These are phyloP conservation scores for Peromyscus polionotus DNA, from an alignment of 2,113 vertebrate species.

Conservation along the genomic window DNA sequence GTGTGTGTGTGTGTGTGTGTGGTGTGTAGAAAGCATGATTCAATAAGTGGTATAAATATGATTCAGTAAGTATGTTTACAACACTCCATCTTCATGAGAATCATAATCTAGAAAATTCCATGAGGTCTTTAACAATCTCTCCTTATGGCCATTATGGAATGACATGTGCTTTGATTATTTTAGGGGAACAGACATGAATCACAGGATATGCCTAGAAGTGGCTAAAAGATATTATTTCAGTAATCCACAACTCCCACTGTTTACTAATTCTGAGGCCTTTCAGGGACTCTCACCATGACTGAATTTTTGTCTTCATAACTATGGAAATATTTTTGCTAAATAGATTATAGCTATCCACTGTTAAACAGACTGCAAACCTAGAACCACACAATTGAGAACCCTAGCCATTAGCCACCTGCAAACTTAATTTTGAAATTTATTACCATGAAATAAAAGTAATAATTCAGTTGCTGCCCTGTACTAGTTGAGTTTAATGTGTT, in stretches of 20 bases:
- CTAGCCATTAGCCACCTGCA: not conserved
- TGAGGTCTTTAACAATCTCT: not conserved
- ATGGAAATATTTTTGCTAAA: not conserved
- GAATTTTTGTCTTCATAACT: not conserved
- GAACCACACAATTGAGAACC: not conserved
- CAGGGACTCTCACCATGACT: not conserved
- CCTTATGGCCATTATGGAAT: not conserved
- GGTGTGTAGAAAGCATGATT: not conserved
- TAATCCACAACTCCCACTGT: not conserved
- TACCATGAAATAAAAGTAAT: not conserved
- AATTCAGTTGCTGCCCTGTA: not conserved
- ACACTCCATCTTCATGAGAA: not conserved
- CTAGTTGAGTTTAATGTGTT: not conserved
- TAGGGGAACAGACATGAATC: not conserved
- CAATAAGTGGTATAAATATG: not conserved
- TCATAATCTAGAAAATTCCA: not conserved
- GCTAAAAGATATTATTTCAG: not conserved
- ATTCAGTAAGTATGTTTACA: not conserved
- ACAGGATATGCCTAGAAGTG: not conserved
- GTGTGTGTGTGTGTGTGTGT: not conserved
- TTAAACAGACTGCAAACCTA: not conserved
- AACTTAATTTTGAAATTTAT: not conserved
- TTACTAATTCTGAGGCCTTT: not conserved
- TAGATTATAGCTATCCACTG: not conserved
- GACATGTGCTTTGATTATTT: not conserved